Conservation (phyloP, 1,140 invertebrate species). For the Ooceraea biroi region DNA sequence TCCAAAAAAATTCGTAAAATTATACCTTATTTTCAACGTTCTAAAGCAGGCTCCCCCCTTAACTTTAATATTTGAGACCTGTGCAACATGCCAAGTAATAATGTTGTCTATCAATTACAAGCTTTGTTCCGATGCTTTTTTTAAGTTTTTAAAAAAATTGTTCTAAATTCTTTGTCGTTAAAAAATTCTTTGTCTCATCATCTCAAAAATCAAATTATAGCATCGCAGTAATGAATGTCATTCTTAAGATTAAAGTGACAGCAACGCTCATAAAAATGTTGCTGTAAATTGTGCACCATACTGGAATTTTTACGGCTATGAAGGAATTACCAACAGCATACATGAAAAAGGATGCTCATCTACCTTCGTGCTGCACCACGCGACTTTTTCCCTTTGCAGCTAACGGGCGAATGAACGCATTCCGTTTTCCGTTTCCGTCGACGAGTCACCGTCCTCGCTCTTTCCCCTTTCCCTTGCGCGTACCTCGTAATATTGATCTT, state of each 20-base stretch:
- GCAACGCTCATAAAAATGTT: conserved; percentile 32
- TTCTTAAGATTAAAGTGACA: conserved; percentile 19
- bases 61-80: neutral
- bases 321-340: conserved; percentile 50
- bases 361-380: conserved; percentile 21
- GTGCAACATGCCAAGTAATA: neutral
- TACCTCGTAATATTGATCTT: conserved; percentile 65
- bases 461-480: neutral
- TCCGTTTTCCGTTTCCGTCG: conserved; percentile 38
- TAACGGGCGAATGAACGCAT: conserved; percentile 49
- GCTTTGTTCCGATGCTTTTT: too few species aligned
- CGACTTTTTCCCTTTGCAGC: conserved; percentile 53
- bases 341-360: conserved; percentile 53
- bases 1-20: too few species aligned
- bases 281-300: conserved; percentile 36
- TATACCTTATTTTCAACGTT: too few species aligned
- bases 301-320: conserved; percentile 47
- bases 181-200: neutral
- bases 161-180: neutral
- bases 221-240: neutral
- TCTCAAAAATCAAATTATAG: neutral
- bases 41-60: too few species aligned
- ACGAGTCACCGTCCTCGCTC: neutral
- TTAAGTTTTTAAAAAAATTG: neutral
- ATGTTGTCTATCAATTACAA: neutral